Evolutionary conservation across 2,888 invertebrate genomes (phyloP).

Genomic region (Apotomis betuletana): DNA sequence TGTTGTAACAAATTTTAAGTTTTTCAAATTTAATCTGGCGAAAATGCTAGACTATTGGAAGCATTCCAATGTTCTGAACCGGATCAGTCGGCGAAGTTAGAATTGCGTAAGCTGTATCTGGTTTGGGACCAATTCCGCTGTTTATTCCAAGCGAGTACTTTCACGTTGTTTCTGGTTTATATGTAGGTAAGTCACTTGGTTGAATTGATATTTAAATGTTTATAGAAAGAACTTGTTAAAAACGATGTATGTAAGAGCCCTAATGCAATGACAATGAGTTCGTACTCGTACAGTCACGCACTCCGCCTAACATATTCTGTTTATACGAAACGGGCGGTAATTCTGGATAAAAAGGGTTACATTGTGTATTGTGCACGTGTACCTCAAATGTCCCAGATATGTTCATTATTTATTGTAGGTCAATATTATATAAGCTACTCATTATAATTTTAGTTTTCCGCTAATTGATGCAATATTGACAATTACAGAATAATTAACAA

Average conservation of each 20-base stretch:
- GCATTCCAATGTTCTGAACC: conserved; percentile 19
- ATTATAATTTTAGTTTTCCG: no score
- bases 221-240: conserved; percentile 11
- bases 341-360: no score
- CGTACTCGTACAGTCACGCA: neutral
- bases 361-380: no score
- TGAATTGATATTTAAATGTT: neutral
- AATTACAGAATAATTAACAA: no score
- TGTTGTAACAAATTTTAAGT: neutral
- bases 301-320: no score
- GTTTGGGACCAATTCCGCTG: conserved; percentile 21
- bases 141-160: conserved; percentile 25
- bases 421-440: no score
- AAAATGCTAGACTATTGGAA: conserved; percentile 3
- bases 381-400: no score
- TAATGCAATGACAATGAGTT: neutral
- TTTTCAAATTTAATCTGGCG: conserved; percentile 3
- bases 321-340: no score
- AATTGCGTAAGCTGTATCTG: conserved; percentile 23
- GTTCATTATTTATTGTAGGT: no score
- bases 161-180: conserved; percentile 21
- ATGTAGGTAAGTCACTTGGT: conserved; percentile 15
- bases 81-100: conserved; percentile 15
- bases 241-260: neutral
- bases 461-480: no score